Evolutionary conservation across 1,140 invertebrate genomes (phyloP).

Genomic region (Drosophila ogumai): DNA sequence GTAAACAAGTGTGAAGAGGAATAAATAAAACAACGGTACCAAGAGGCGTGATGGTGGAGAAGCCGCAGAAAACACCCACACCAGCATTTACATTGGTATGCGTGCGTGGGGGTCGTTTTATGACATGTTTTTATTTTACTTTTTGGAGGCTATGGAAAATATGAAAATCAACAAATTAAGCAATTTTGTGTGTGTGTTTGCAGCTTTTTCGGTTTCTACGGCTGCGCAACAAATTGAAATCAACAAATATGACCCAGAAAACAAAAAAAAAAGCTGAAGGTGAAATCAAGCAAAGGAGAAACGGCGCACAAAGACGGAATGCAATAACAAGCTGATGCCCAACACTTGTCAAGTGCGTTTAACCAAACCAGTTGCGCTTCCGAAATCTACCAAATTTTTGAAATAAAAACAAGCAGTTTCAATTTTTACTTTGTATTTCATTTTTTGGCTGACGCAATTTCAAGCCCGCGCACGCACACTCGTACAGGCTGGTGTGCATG

Average conservation of each 20-base stretch:
- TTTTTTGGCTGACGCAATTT: slow-evolving; percentile 78
- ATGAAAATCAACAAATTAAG: slow-evolving; percentile 68
- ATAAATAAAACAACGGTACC: slow-evolving; percentile 64
- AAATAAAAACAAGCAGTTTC: slow-evolving; percentile 38
- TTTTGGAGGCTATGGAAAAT: slow-evolving; percentile 64
- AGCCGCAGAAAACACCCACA: slow-evolving; percentile 34
- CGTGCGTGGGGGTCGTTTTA: slow-evolving; percentile 29
- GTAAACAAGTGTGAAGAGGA: slow-evolving; percentile 43
- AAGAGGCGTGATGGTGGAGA: slow-evolving; percentile 4
- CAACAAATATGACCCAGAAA: slow-evolving; percentile 83
- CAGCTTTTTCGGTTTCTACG: slow-evolving; percentile 38
- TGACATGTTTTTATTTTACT: slow-evolving; percentile 33
- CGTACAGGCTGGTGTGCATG: slow-evolving; percentile 40
- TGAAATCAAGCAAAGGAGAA: slow-evolving; percentile 57
- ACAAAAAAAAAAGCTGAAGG: slow-evolving; percentile 61
- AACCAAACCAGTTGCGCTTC: slow-evolving; percentile 43
- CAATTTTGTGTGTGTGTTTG: slow-evolving; percentile 53
- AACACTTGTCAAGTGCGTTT: slow-evolving; percentile 41
- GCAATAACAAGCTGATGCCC: slow-evolving; percentile 11
- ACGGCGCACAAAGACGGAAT: slow-evolving; percentile 11
- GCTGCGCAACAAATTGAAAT: slow-evolving; percentile 75
- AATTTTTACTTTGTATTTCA: slow-evolving; percentile 17
- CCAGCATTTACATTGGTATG: slow-evolving; percentile 17
- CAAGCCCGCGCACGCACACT: slow-evolving; percentile 54
- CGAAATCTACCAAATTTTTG: slow-evolving; percentile 19